Evolutionary conservation across 2,113 vertebrate species (phyloP).

Genomic region (Tapirus terrestris): DNA sequence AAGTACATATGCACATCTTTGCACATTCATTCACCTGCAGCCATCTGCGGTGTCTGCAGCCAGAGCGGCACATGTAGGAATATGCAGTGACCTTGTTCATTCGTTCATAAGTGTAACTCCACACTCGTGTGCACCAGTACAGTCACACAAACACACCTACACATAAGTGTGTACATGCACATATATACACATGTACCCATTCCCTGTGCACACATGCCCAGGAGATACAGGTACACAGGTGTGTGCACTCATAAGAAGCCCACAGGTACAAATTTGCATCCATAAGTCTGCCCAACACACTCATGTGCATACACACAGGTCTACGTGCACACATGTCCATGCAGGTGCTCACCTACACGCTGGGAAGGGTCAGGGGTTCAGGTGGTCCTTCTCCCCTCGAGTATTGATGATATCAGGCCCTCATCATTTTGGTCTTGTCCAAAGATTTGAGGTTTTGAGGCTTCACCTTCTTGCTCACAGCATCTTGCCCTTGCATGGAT

Average conservation of each 20-base stretch:
- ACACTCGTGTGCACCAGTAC: too few species aligned
- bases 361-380: not conserved
- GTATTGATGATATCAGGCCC: not conserved
- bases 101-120: accelerated
- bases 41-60: not conserved
- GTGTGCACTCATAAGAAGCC: not conserved
- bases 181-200: not conserved
- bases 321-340: too few species aligned
- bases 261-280: not conserved
- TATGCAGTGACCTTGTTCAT: accelerated
- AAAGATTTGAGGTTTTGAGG: not conserved
- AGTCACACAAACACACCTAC: not conserved
- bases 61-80: not conserved
- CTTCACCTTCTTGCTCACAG: not conserved
- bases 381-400: not conserved
- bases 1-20: not conserved
- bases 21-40: not conserved
- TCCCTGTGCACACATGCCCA: not conserved
- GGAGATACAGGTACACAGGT: not conserved
- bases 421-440: not conserved
- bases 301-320: not conserved
- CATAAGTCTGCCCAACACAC: not conserved
- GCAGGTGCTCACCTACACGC: not conserved
- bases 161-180: too few species aligned
- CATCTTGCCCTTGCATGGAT: not conserved